Evolutionary conservation across 2,797 vertebrate species (phyloP), one percentile per base, ranked within the genome.

Genomic region (Sus cebifrons): DNA sequence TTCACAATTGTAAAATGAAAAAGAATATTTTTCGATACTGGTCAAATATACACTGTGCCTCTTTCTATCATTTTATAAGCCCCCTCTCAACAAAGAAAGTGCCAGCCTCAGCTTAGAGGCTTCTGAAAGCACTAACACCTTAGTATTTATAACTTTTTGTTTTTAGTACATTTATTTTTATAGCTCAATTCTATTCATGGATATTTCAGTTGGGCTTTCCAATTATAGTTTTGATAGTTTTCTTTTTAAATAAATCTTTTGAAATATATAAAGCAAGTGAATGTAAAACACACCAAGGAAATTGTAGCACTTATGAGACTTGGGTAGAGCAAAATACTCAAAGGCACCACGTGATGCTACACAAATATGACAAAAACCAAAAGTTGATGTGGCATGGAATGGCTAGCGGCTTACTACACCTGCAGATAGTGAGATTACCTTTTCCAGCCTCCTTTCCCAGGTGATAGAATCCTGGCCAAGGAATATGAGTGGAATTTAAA

Each of bases 181-280:
- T 74, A 85, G 5, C 58, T 93, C 60, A 60, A 9, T 58, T 81
- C 23, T 85, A 91, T 36, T 73, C 52, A 49, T 81, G 27, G 74
- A 74, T 86, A 95, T 91, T 74, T 91, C 29, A 52, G 6, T 36
- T 74, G 58, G 68, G 11, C 32, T 91, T 95, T 95, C 16, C 36
- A 81, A 36, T 58, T 58, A 58, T 2, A 67, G 36, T 87, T 81
- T 56, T 25, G 23, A 14, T 36, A 49, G 32, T 18, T 73, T 54
- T 68, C 9, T 85, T 85, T 81, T 74, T 27, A 82, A 87, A 74
- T 91, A 74, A 49, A 81, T 54, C 4, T 71, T 79, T 60, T 74
- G 21, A 87, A 60, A 2, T 23, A 68, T 82, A 82, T 67, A 95
- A 74, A 74, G 21, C 16, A 56, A 95, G 29, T 60, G 81, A 94